phyloP scores from a whole-genome alignment of 2,797 vertebrate genomes.

The Micromesistius poutassou region DNA sequence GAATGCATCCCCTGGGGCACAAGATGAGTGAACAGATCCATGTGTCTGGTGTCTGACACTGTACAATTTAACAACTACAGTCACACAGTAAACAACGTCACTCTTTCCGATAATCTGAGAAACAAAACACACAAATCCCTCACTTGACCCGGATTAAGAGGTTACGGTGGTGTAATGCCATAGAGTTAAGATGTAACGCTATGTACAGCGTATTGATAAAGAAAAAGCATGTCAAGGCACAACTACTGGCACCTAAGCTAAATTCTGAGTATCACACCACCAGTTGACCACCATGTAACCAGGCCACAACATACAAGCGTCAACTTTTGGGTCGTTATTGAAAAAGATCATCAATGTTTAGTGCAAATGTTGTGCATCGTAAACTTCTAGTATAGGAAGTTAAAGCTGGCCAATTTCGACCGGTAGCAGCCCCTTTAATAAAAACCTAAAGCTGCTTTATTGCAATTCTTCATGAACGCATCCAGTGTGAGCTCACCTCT shows the following conservation, averaged over 20 bases:
- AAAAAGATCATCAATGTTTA: background rate
- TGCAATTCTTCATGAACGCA: background rate
- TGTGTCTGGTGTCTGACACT: background rate
- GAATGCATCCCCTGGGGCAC: background rate
- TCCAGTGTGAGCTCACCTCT: background rate
- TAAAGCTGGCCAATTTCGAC: background rate
- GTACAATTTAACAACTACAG: conserved; percentile 3
- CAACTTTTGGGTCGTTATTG: background rate
- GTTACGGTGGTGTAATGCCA: background rate
- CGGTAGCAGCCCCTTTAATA: background rate
- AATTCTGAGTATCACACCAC: background rate
- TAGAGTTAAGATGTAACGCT: background rate
- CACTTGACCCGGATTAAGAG: background rate
- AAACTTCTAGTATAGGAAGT: background rate
- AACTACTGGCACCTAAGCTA: background rate
- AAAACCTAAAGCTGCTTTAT: background rate
- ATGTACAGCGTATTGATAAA: background rate
- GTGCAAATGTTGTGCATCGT: background rate
- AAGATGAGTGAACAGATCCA: background rate
- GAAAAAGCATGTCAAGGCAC: background rate
- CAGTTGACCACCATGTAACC: background rate
- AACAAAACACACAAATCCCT: background rate
- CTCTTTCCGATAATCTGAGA: background rate
- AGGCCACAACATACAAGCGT: background rate
- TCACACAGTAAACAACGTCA: background rate